Base-by-base conservation (phyloP, 1,140 invertebrate species). In the Leptoteleia sp. region DNA sequence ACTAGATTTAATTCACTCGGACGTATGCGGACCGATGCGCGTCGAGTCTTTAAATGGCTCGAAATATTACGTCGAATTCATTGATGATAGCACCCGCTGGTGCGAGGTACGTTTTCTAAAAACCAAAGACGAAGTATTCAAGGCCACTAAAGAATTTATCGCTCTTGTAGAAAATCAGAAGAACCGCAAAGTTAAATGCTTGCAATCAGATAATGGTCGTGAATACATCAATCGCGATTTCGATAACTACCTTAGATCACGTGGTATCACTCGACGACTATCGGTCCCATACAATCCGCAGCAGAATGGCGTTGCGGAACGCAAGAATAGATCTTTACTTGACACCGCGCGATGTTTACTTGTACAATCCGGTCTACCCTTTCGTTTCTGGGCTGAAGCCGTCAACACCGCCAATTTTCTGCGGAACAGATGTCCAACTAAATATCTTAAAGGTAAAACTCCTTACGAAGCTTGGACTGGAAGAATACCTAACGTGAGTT, bases 271-370 rank as follows among this genome's bases (percentile, higher is more conserved):
- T 3, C 82, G 73, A 1, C 64, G 86, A 38, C 45, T 64, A 13
- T 83, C 85, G 5, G 79, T 82, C 7, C 65, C 83, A 1, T 82
- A 85, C 52, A 83, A 81, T 9, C 83, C 86, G 1, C 38, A 89
- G 47, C 81, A 84, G 38, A 89, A 89, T 76, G 86, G 87, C 0
- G 59, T 81, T 1, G 76, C 81, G 1, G 87, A 90, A 35, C 40
- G 83, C 29, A 82, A 81, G 29, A 88, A 90, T 72, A 54, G 88
- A 15, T 87, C 85, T 0, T 72, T 90, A 1, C 55, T 83, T n/a
- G 86, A 90, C 52, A 79, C 52, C 48, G 89, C 88, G 1, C 47
- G 86, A 19, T 73, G 82, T n/a, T 84, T 91, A 83, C 33, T 90
- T 3, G 29, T 76, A 3, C 22, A 25, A 25, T 3, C 22, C 3